These are phyloP conservation scores for Odobenus rosmarus DNA, from an alignment of 2,113 vertebrate genomes.

Conservation along the genomic window DNA sequence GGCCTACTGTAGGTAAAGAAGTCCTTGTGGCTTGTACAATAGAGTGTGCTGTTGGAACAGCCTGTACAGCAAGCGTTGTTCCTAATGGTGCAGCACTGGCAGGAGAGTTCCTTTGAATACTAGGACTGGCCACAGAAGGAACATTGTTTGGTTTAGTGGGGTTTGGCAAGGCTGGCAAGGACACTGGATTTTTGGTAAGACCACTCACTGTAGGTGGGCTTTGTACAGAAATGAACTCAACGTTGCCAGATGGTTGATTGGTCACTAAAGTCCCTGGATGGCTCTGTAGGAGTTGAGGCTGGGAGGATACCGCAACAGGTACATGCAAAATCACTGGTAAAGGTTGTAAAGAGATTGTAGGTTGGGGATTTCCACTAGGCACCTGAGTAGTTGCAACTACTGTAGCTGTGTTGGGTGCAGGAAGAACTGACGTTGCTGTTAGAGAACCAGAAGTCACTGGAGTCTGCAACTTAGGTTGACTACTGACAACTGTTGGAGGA, in stretches of 20 bases:
- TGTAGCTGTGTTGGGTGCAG: conserved; percentile 84
- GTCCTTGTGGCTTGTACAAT: conserved; percentile 87
- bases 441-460: conserved; percentile 85
- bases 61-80: conserved; percentile 86
- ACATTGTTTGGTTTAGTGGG: conserved; percentile 85
- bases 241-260: conserved; percentile 87
- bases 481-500: conserved; percentile 82
- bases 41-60: conserved; percentile 85
- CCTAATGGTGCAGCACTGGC: conserved; percentile 82
- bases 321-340: conserved; percentile 90
- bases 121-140: conserved; percentile 83
- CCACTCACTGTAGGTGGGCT: conserved; percentile 86
- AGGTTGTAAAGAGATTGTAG: conserved; percentile 88
- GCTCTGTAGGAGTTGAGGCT: conserved; percentile 89
- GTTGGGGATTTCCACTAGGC: conserved; percentile 85
- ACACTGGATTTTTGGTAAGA: conserved; percentile 87
- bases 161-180: conserved; percentile 85
- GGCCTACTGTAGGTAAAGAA: conserved; percentile 85
- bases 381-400: conserved; percentile 88
- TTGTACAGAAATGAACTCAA: conserved; percentile 90
- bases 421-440: conserved; percentile 85
- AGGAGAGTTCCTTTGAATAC: conserved; percentile 86
- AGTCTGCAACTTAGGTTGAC: conserved; percentile 84
- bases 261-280: conserved; percentile 88
- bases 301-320: conserved; percentile 89